Percentiles rank a stretch among this genome's conserved stretches.
Conservation (phyloP, 2,113 vertebrate species). For the Pseudopodoces humilis region DNA sequence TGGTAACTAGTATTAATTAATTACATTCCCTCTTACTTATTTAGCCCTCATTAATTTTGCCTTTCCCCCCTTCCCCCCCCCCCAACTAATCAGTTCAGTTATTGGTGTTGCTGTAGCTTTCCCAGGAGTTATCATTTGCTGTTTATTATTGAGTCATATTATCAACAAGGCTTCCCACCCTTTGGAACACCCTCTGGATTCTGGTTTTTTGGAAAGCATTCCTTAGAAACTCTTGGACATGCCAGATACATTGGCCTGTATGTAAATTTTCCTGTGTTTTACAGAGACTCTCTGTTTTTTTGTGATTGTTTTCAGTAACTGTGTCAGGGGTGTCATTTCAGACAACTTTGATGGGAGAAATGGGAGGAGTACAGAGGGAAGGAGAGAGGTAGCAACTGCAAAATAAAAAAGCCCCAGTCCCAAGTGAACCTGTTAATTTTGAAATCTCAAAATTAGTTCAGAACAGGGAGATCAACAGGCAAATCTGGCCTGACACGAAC, state of each 20-base stretch:
- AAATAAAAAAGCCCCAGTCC: neutral
- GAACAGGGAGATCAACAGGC: neutral
- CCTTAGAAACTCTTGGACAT: neutral
- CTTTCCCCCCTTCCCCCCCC: neutral
- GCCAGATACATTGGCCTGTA: neutral
- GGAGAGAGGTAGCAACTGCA: neutral
- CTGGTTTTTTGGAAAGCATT: neutral
- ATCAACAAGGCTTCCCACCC: neutral
- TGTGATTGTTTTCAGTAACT: neutral
- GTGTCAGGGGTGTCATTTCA: neutral
- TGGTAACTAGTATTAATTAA: neutral
- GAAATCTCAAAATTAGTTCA: neutral
- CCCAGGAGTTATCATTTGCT: neutral
- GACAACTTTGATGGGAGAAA: neutral
- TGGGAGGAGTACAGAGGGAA: neutral
- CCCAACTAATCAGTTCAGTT: neutral
- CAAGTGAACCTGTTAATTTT: neutral
- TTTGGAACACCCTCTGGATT: neutral
- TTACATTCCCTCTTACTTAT: neutral
- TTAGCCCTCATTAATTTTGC: neutral
- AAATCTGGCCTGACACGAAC: neutral
- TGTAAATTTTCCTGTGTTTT: neutral
- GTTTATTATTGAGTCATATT: neutral
- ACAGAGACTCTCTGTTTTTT: neutral
- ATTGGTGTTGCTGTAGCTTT: neutral